These are phyloP conservation scores for Cyphomyrus plagiostoma DNA, from an alignment of 2,113 vertebrate species.

Conservation along the genomic window DNA sequence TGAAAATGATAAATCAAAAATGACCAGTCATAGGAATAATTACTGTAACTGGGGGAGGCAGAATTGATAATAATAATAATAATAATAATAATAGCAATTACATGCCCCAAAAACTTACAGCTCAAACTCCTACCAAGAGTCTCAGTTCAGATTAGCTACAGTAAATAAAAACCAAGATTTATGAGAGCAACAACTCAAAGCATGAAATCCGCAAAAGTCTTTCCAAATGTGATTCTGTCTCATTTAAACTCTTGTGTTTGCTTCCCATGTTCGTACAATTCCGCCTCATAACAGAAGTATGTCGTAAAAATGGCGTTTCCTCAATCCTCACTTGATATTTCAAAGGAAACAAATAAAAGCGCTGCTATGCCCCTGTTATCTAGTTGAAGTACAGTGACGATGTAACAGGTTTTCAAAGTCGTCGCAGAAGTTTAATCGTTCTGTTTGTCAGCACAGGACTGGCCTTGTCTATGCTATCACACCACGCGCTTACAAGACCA, in stretches of 20 bases:
- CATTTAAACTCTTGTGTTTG: neutral
- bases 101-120: neutral
- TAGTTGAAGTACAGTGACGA: too few relatives aligned
- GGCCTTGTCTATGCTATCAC: neutral
- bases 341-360: neutral
- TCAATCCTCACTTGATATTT: neutral
- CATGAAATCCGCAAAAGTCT: neutral
- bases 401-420: neutral
- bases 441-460: neutral
- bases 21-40: neutral
- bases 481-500: neutral
- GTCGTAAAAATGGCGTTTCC: neutral
- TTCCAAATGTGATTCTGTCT: neutral
- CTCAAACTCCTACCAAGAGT: neutral
- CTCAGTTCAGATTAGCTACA: neutral
- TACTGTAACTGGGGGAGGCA: neutral
- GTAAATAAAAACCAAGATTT: neutral
- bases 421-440: neutral
- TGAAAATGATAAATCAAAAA: neutral
- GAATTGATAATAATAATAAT: neutral
- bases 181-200: neutral
- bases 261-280: neutral
- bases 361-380: neutral
- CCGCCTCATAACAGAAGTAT: neutral
- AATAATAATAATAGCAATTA: neutral